These are phyloP conservation scores for Falco concolor DNA, from an alignment of 2,797 vertebrate species.

Conservation along the genomic window DNA sequence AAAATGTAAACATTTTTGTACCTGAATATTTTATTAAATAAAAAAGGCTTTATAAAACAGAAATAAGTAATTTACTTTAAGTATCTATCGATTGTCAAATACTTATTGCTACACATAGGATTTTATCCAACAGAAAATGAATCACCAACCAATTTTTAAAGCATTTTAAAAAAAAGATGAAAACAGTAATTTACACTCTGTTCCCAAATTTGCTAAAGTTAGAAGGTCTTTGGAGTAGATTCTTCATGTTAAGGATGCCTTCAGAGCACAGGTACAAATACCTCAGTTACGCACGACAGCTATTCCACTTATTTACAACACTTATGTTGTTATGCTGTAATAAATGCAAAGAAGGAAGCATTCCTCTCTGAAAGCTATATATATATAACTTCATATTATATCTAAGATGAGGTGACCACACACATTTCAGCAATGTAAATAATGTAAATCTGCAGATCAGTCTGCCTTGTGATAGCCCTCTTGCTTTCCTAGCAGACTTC, in stretches of 20 bases:
- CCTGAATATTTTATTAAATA: not conserved
- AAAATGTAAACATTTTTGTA: not conserved
- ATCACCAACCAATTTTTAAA: not conserved
- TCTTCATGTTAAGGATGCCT: not conserved
- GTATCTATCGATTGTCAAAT: not conserved
- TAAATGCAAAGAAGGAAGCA: not conserved
- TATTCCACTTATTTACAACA: not conserved
- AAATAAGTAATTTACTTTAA: not conserved
- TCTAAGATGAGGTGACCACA: not conserved
- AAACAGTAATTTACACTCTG: not conserved
- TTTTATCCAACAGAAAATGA: not conserved
- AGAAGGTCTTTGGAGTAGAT: not conserved
- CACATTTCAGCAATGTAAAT: not conserved
- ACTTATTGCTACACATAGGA: not conserved
- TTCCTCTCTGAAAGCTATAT: too few species aligned
- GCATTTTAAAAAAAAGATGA: not conserved
- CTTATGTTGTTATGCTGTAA: not conserved
- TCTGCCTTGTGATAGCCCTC: not conserved
- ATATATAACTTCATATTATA: too few species aligned
- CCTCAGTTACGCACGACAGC: not conserved
- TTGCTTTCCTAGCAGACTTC: not conserved
- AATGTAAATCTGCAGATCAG: not conserved
- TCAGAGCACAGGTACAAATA: not conserved
- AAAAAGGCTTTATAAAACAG: not conserved
- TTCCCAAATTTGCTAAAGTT: not conserved